Base-by-base conservation (phyloP, 2,888 invertebrate species). In the Lottia scabra region DNA sequence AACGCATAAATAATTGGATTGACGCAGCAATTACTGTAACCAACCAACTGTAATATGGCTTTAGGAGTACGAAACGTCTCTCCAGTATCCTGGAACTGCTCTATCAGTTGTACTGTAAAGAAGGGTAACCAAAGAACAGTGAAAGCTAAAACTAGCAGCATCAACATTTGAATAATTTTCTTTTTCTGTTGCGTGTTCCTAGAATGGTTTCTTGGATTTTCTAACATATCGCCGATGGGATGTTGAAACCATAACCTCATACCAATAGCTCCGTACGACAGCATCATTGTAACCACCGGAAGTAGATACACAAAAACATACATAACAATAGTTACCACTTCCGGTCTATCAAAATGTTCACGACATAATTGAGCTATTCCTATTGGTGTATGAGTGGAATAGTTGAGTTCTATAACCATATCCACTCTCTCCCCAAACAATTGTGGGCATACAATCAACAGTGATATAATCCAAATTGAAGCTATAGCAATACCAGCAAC, bases 1-100 rank as follows among this genome's bases (percentile, higher is more conserved):
- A 86, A 85, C 27, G 84, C 84, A 76, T 86, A 87, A 44, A 86
- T 79, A 19, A 86, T 79, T 0, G 87, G 87, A 73, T 87, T 87
- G 15, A 82, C 78, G 71, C 83, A 83, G 68, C 81, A 81, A 72
- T 84, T 86, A 70, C 79, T 80, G 77, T 86, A 86, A 26, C 85
- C 86, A 27, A 83, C 75, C 44, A 86, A 72, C 72, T 86, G 85
- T 23, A 85, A 65, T 23, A 83, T 77, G 15, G 84, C 85, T 73
- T 81, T 75, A 23, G 76, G 74, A 15, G 80, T 72, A 16, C 83
- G 75, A 69, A 77, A 77, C 19, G 73, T 73, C 46, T 70, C 72
- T 10, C 72, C 72, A 15, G 65, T 66, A 10, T 75, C 68, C 12
- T 74, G 68, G 66, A 82, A 83, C 68, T 82, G 79, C 64, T 76